Percentiles rank a stretch among this genome's conserved stretches.
These are phyloP conservation scores for Mesodorylaimus sp. DNA, from an alignment of 2,888 invertebrate genomes.

Conservation along the genomic window DNA sequence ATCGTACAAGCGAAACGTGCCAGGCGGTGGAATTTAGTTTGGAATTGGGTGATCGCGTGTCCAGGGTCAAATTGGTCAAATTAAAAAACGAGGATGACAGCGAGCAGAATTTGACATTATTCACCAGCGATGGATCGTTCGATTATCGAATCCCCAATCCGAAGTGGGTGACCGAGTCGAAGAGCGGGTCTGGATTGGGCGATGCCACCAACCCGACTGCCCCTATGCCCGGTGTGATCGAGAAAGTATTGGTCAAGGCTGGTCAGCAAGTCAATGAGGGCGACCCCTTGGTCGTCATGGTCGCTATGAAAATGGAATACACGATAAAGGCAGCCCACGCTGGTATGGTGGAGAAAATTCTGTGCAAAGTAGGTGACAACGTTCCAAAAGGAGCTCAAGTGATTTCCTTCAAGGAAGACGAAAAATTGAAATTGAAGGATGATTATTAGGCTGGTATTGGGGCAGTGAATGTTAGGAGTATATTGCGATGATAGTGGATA, in stretches of 20 bases:
- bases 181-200: slow-evolving; percentile 19
- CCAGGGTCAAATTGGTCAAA: neutral
- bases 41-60: neutral
- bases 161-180: slow-evolving; percentile 15
- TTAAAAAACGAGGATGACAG: neutral
- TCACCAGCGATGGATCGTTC: slow-evolving; percentile 42
- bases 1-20: too few species aligned
- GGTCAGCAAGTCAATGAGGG: slow-evolving; percentile 67
- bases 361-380: slow-evolving; percentile 56
- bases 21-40: too few species aligned
- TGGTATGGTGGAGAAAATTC: slow-evolving; percentile 53
- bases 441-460: neutral
- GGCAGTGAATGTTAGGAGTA: too few species aligned
- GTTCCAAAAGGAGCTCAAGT: slow-evolving; percentile 46
- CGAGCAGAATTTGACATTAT: slow-evolving; percentile 2
- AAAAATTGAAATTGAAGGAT: neutral
- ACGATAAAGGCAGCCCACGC: slow-evolving; percentile 63
- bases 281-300: slow-evolving; percentile 74
- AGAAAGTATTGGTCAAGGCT: slow-evolving; percentile 60
- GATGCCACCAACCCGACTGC: slow-evolving; percentile 49
- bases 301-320: slow-evolving; percentile 99
- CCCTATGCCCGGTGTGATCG: slow-evolving; percentile 89
- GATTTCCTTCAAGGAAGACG: slow-evolving; percentile 16
- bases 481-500: too few species aligned
- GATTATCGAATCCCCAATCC: too few species aligned